Percentiles rank a stretch among this genome's conserved stretches.
These are phyloP conservation scores for Chromobotia macracanthus DNA, from an alignment of 2,797 vertebrate species.

Conservation along the genomic window DNA sequence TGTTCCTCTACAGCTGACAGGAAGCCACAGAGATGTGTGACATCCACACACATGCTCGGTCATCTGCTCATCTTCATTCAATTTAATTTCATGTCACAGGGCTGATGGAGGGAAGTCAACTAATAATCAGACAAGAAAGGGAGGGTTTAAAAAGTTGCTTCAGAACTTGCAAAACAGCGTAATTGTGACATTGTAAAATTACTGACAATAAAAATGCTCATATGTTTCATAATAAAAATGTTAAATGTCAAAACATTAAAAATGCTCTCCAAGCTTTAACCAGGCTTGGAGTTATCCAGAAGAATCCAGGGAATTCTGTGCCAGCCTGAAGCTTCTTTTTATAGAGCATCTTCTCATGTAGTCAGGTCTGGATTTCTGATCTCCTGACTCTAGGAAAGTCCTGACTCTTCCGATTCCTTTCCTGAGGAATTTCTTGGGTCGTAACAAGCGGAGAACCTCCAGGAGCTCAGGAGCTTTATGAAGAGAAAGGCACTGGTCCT, in stretches of 20 bases:
- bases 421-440: background rate
- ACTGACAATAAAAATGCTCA: too few species aligned
- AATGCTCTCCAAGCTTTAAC: background rate
- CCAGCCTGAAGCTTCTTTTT: conserved; percentile 43
- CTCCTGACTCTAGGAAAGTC: background rate
- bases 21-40: conserved; percentile 43
- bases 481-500: background rate
- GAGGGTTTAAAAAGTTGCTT: background rate
- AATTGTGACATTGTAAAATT: background rate
- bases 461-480: conserved; percentile 10
- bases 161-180: background rate
- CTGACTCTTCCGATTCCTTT: too few species aligned
- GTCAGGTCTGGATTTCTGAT: conserved; percentile 45
- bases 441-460: background rate
- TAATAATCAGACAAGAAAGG: background rate
- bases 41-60: conserved; percentile 14
- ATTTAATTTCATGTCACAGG: conserved; percentile 51
- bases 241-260: background rate
- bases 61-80: conserved; percentile 30
- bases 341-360: conserved; percentile 43
- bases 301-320: conserved; percentile 37
- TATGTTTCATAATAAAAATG: too few species aligned
- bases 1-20: conserved; percentile 54
- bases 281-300: background rate
- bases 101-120: conserved; percentile 23